A percentile compares a stretch with the other conserved stretches of the same genome.
Conservation (phyloP, 2,797 vertebrate species). For the Tarsius wallacei region DNA sequence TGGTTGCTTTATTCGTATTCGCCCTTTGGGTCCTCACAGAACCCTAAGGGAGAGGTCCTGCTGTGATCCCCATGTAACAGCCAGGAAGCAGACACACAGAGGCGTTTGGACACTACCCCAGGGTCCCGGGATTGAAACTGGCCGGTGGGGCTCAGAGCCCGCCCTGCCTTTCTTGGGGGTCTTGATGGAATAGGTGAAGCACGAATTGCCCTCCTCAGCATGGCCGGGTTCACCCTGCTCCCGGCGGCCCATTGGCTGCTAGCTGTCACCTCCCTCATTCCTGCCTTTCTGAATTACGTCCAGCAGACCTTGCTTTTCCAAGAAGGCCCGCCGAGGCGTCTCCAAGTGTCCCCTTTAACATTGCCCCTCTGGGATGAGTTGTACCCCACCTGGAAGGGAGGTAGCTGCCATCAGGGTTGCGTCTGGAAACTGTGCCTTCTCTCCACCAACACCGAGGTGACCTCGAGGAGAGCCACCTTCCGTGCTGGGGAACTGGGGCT, state of each 20-base stretch:
- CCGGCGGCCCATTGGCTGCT: background rate
- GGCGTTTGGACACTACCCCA: background rate
- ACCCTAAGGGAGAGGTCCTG: background rate
- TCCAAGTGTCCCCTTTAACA: too few species aligned
- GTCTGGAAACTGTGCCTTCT: background rate
- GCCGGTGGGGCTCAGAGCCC: background rate
- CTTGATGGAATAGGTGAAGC: too few species aligned
- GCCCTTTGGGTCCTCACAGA: background rate
- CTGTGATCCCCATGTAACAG: rapidly evolving
- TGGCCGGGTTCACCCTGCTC: background rate
- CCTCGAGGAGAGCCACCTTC: too few species aligned
- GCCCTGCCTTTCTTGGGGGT: background rate
- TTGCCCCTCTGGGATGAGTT: too few species aligned
- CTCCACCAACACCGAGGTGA: rapidly evolving
- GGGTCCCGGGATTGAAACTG: background rate
- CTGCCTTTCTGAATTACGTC: background rate
- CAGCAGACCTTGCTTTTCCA: background rate
- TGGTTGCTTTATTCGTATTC: background rate
- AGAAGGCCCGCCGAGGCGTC: background rate
- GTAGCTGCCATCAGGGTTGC: background rate
- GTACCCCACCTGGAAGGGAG: background rate
- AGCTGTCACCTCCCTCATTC: background rate
- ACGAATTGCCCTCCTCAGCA: background rate
- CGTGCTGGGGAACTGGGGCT: background rate
- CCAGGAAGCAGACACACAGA: background rate